phyloP scores from a whole-genome alignment of 2,113 vertebrate species.

The Sterna hirundo region DNA sequence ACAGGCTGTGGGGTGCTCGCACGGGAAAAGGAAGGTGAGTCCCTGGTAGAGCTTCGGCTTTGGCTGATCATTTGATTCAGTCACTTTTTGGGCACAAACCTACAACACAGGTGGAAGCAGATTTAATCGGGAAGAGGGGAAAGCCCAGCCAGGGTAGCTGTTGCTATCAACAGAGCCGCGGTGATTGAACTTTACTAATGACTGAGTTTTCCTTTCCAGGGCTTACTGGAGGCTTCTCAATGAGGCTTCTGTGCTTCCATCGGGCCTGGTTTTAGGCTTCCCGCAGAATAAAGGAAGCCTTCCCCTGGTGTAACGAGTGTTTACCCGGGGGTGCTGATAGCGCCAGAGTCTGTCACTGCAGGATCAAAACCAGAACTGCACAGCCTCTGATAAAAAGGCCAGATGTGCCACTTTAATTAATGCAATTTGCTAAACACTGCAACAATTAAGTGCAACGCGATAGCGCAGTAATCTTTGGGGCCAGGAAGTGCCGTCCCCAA shows the following conservation, averaged over 20 bases:
- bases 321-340: slow-evolving; percentile 29
- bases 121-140: background rate
- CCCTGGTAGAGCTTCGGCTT: background rate
- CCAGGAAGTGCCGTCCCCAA: background rate
- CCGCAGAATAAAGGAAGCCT: background rate
- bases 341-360: background rate
- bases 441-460: slow-evolving; percentile 1
- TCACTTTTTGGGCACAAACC: background rate
- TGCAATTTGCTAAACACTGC: slow-evolving; percentile 53
- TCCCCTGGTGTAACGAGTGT: background rate
- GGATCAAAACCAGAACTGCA: slow-evolving; percentile 52
- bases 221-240: background rate
- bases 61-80: background rate
- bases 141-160: background rate
- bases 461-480: background rate
- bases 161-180: background rate
- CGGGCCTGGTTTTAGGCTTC: accelerated
- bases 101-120: accelerated
- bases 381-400: slow-evolving; percentile 44
- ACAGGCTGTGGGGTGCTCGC: accelerated
- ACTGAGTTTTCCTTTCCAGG: background rate
- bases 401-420: slow-evolving; percentile 65
- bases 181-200: background rate
- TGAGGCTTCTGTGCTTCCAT: background rate
- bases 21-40: background rate